These are phyloP conservation scores for Anorthoa munda DNA, from an alignment of 2,888 invertebrate species.

Conservation along the genomic window DNA sequence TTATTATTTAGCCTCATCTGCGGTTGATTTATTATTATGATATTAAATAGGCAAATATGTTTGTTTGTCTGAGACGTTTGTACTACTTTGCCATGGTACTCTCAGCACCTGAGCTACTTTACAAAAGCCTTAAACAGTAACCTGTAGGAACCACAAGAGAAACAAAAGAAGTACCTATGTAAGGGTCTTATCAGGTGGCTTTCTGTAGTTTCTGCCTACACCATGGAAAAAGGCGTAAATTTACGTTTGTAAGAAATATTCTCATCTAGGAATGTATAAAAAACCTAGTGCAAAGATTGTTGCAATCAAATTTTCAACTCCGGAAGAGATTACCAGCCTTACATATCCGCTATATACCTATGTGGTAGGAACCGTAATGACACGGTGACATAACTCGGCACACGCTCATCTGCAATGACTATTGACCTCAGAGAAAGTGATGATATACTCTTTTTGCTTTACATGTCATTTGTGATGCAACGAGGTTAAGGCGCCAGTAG, in stretches of 20 bases:
- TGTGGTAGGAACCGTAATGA: slow-evolving; percentile 24
- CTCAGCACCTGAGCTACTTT: background rate
- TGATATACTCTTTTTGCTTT: slow-evolving; percentile 37
- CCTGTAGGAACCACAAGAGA: background rate
- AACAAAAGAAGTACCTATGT: too few species aligned
- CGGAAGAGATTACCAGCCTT: slow-evolving; percentile 37
- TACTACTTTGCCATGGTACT: background rate
- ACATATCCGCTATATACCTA: slow-evolving; percentile 23
- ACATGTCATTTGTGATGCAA: slow-evolving; percentile 42
- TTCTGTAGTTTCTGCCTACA: too few species aligned
- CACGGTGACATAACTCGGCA: slow-evolving; percentile 34
- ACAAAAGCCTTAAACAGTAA: background rate
- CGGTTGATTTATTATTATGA: background rate
- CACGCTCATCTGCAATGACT: slow-evolving; percentile 46
- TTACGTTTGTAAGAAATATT: too few species aligned
- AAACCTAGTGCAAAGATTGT: background rate
- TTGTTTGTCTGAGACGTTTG: background rate
- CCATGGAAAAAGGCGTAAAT: too few species aligned
- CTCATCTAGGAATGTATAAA: background rate
- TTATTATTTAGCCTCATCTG: background rate
- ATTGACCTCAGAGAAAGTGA: slow-evolving; percentile 63
- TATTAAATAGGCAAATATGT: background rate
- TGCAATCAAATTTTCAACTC: slow-evolving; percentile 26
- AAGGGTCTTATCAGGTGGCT: too few species aligned
- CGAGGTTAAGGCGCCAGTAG: slow-evolving; percentile 30